Percentiles rank a stretch among this genome's conserved stretches.
Conservation (phyloP, 2,888 invertebrate genomes). For the Ectropis crepuscularia region DNA sequence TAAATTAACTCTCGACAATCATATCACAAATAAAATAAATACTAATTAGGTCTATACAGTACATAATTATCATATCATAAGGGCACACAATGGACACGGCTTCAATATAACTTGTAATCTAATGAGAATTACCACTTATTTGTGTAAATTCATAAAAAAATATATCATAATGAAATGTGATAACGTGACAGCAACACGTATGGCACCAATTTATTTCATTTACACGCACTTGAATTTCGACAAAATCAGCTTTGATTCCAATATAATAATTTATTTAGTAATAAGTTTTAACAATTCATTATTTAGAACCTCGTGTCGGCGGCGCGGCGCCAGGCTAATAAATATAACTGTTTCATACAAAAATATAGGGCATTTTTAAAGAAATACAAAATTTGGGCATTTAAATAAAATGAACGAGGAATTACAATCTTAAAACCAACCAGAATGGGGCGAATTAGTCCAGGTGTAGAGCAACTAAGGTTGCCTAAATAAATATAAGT, state of each 20-base stretch:
- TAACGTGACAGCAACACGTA: conserved; percentile 39
- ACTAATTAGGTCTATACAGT: conserved; percentile 12
- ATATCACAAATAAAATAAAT: conserved; percentile 29
- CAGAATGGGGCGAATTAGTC: too few relatives aligned
- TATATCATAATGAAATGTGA: conserved; percentile 36
- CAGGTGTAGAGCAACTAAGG: too few relatives aligned
- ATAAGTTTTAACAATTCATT: too few relatives aligned
- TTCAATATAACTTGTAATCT: not conserved
- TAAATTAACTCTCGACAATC: conserved; percentile 1
- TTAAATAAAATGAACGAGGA: too few relatives aligned
- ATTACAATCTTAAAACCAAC: too few relatives aligned
- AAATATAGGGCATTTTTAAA: too few relatives aligned
- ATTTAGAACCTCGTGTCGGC: too few relatives aligned
- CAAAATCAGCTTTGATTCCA: conserved; percentile 18
- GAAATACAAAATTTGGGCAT: too few relatives aligned
- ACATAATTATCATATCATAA: not conserved
- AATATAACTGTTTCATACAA: too few relatives aligned
- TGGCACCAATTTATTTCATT: conserved; percentile 45
- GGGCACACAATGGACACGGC: not conserved
- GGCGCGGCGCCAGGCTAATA: too few relatives aligned
- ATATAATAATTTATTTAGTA: too few relatives aligned
- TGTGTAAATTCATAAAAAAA: conserved; percentile 47
- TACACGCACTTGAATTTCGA: conserved; percentile 23
- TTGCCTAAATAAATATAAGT: too few relatives aligned
- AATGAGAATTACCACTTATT: conserved; percentile 22